Evolutionary conservation across 2,113 vertebrate genomes (phyloP).

Genomic region (Calcarius ornatus): DNA sequence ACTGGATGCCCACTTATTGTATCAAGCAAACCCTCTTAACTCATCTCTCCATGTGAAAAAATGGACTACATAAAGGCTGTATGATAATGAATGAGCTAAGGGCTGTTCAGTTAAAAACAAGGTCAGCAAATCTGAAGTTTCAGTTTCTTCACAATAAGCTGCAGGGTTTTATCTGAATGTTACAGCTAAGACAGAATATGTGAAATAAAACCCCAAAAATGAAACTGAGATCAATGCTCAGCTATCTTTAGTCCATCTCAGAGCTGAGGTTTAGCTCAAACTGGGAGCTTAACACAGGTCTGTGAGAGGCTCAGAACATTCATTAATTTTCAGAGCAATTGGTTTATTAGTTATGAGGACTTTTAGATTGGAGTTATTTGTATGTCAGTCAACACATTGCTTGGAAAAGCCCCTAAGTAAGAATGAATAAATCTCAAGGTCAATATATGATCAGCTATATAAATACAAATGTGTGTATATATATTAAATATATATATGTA

Average conservation of each 20-base stretch:
- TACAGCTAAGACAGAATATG: neutral
- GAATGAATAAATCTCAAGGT: neutral
- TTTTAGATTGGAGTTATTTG: neutral
- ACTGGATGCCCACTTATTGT: neutral
- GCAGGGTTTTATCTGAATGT: neutral
- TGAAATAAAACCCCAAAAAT: neutral
- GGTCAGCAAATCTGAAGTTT: neutral
- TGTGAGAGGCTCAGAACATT: neutral
- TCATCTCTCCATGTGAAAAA: neutral
- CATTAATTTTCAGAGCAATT: neutral
- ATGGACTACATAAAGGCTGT: neutral
- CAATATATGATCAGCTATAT: neutral
- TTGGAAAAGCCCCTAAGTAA: neutral
- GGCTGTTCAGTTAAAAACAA: neutral
- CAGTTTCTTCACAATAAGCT: neutral
- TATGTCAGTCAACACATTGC: neutral
- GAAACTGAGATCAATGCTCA: neutral
- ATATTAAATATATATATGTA: too few species aligned
- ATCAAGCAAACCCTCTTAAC: neutral
- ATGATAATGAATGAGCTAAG: neutral
- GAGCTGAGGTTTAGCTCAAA: neutral
- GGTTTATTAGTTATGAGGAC: neutral
- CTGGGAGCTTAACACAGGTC: neutral
- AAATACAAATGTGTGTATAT: neutral
- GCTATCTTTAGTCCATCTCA: neutral